Conservation (phyloP, 35 echinoderm and acorn worm species). For the Ptychodera flava region DNA sequence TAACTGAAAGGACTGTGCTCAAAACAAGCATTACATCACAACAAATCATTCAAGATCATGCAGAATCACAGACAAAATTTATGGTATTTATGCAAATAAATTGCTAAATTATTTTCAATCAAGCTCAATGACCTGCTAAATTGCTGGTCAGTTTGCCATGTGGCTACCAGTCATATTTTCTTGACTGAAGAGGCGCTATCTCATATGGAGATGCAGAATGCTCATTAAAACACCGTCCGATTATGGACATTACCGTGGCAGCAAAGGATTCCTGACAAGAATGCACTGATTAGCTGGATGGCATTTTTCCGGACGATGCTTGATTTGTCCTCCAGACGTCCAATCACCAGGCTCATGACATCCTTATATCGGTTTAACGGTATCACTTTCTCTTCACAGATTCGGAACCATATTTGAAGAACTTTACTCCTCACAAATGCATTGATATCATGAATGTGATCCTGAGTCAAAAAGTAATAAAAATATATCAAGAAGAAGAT, state of each 20-base stretch:
- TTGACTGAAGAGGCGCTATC: too few species aligned
- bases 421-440: slow-evolving; percentile 70
- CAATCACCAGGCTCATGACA: slow-evolving; percentile 57
- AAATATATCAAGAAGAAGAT: background rate
- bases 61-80: too few species aligned
- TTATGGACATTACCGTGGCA: slow-evolving; percentile 91
- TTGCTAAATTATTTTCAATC: too few species aligned
- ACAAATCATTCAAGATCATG: too few species aligned
- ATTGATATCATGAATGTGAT: slow-evolving; percentile 95
- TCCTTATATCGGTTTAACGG: slow-evolving; percentile 62
- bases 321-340: slow-evolving; percentile 82
- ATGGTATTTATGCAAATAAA: too few species aligned
- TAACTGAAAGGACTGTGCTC: too few species aligned
- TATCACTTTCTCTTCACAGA: slow-evolving; percentile 71
- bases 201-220: too few species aligned
- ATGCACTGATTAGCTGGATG: slow-evolving; percentile 71
- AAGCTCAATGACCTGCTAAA: too few species aligned
- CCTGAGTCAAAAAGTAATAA: slow-evolving; percentile 24
- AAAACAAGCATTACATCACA: too few species aligned
- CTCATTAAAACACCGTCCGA: too few species aligned
- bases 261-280: slow-evolving; percentile 89
- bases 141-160: too few species aligned
- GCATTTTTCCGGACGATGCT: slow-evolving; percentile 74
- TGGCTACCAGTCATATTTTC: too few species aligned
- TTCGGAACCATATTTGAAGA: slow-evolving; percentile 77